These are phyloP conservation scores for Tursiops truncatus DNA, from an alignment of 2,113 vertebrate genomes.

Conservation along the genomic window DNA sequence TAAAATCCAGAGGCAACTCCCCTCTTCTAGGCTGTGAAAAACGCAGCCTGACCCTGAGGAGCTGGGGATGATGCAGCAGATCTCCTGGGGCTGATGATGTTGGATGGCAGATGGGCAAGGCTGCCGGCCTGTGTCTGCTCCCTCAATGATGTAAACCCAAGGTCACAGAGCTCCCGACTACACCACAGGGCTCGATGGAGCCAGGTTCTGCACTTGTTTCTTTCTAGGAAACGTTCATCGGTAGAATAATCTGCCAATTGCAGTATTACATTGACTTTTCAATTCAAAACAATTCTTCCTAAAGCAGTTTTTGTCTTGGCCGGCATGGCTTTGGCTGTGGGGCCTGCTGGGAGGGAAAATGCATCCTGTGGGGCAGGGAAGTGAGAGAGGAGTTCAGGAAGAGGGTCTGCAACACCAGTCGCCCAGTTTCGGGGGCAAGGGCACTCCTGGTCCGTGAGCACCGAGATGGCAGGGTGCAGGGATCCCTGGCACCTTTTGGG, in stretches of 20 bases:
- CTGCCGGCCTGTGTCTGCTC: not conserved
- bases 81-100: not conserved
- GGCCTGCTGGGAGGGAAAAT: not conserved
- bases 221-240: not conserved
- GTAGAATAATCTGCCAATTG: not conserved
- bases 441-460: not conserved
- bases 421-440: not conserved
- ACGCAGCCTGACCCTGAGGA: not conserved
- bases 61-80: accelerated
- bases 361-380: not conserved
- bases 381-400: not conserved
- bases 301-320: not conserved
- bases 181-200: not conserved
- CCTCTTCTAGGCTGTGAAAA: not conserved
- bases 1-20: not conserved
- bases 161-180: not conserved
- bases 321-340: not conserved
- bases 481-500: not conserved
- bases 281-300: not conserved
- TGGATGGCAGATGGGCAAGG: not conserved
- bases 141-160: not conserved
- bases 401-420: not conserved
- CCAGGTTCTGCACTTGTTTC: not conserved
- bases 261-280: not conserved
- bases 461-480: not conserved